Percentiles rank a stretch among this genome's conserved stretches.
These are phyloP conservation scores for Drosophila melanica DNA, from an alignment of 1,140 invertebrate genomes.

Conservation along the genomic window DNA sequence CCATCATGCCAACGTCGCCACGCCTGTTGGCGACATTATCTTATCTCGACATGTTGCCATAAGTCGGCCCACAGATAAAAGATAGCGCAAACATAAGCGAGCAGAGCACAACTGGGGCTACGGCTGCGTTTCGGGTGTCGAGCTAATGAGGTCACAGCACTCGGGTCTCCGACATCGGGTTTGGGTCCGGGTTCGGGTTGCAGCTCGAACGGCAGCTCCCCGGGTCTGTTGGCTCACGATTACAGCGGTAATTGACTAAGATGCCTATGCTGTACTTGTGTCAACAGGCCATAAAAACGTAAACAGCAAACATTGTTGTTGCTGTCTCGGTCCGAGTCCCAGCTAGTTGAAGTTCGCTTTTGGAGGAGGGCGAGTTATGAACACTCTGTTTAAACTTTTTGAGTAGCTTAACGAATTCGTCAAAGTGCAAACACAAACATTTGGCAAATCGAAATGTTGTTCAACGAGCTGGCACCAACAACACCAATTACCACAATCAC, in stretches of 20 bases:
- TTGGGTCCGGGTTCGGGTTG: no score
- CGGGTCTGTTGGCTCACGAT: conserved; percentile 7
- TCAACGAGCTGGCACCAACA: conserved; percentile 36
- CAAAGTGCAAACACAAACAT: conserved; percentile 70
- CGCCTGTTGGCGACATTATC: conserved; percentile 55
- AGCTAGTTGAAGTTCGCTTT: conserved; percentile 24
- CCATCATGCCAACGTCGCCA: conserved; percentile 48
- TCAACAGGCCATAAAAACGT: conserved; percentile 24
- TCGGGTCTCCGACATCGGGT: conserved; percentile 25
- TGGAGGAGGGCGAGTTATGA: conserved; percentile 56
- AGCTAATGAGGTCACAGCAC: conserved; percentile 72
- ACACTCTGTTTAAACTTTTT: conserved; percentile 57
- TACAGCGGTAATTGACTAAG: conserved; percentile 29
- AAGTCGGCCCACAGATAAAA: conserved; percentile 63
- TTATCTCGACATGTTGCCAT: conserved; percentile 58
- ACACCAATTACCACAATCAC: conserved; percentile 6
- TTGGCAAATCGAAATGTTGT: conserved; percentile 48
- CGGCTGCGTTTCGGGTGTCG: conserved; percentile 15
- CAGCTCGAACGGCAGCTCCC: conserved; percentile 7
- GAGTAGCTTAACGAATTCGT: conserved; percentile 49
- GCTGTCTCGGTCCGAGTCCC: neutral
- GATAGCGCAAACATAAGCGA: conserved; percentile 6
- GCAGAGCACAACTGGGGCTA: conserved; percentile 6
- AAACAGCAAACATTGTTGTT: conserved; percentile 25
- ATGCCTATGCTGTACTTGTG: conserved; percentile 28